phyloP scores from a whole-genome alignment of 2,888 invertebrate species.

The Pristionchus exspectatus region DNA sequence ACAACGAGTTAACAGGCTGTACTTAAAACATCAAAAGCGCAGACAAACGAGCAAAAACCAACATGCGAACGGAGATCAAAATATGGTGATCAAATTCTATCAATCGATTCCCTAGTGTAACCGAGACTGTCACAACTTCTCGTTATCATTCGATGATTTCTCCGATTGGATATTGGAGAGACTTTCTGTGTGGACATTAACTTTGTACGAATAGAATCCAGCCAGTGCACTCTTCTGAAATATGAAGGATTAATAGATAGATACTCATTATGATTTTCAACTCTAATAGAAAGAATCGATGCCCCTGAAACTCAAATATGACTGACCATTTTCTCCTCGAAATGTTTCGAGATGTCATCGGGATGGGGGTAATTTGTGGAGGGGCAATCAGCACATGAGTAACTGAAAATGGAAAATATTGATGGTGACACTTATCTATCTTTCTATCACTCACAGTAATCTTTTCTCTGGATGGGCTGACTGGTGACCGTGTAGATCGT shows the following conservation, averaged over 20 bases:
- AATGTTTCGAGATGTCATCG: not conserved
- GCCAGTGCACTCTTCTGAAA: constrained; percentile 41
- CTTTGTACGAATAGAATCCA: constrained; percentile 27
- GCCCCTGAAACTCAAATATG: not conserved
- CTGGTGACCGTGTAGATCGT: not conserved
- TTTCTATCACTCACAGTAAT: not conserved
- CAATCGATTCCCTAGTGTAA: not conserved
- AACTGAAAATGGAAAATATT: not conserved
- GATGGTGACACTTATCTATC: not conserved
- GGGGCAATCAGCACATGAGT: constrained; percentile 26
- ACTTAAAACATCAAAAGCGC: not conserved
- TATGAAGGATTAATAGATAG: too few species aligned
- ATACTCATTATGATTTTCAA: too few species aligned
- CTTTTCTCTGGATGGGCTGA: not conserved
- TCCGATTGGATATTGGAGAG: not conserved
- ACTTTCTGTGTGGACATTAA: not conserved
- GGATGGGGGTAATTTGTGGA: not conserved
- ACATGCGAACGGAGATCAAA: not conserved
- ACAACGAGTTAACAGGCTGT: not conserved
- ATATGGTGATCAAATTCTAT: not conserved
- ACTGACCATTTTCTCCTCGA: constrained; percentile 25
- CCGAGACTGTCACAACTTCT: not conserved
- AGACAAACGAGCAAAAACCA: not conserved
- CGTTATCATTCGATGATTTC: not conserved
- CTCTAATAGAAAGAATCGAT: too few species aligned